Evolutionary conservation across 2,888 invertebrate genomes (phyloP).

Genomic region (Luffia ferchaultella): DNA sequence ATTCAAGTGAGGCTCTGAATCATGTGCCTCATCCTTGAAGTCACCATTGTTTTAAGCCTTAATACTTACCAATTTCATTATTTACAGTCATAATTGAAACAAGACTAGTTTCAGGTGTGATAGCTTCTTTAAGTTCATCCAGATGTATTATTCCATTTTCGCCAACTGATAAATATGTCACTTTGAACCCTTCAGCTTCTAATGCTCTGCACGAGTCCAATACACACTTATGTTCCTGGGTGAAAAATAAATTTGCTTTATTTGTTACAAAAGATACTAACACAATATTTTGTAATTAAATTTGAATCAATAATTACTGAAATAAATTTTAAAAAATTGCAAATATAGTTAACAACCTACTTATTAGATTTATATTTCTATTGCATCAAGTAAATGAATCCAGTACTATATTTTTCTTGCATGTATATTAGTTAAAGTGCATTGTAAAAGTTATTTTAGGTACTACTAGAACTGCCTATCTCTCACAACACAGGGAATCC

Average conservation of each 20-base stretch:
- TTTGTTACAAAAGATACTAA: background rate
- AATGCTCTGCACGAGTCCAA: conserved; percentile 95
- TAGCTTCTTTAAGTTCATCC: conserved; percentile 78
- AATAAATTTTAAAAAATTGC: conserved; percentile 1
- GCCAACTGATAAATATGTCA: conserved; percentile 95
- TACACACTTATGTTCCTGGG: conserved; percentile 99
- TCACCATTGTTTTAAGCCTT: too few species aligned
- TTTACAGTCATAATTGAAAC: conserved; percentile 98
- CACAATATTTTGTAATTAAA: background rate
- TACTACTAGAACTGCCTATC: background rate
- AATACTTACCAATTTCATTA: conserved; percentile 92
- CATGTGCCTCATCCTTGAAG: too few species aligned
- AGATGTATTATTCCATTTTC: conserved; percentile 86
- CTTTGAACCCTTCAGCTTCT: conserved; percentile 92
- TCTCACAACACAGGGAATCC: too few species aligned
- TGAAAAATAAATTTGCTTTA: too few species aligned
- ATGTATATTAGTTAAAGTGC: too few species aligned
- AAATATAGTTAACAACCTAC: too few species aligned
- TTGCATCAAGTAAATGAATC: too few species aligned
- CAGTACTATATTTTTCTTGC: too few species aligned
- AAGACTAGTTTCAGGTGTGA: conserved; percentile 90
- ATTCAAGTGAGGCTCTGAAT: too few species aligned
- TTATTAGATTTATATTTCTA: too few species aligned
- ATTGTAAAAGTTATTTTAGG: too few species aligned
- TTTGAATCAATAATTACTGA: background rate